Evolutionary conservation across 2,888 invertebrate species (phyloP).

Genomic region (Drosophila sordidapex): DNA sequence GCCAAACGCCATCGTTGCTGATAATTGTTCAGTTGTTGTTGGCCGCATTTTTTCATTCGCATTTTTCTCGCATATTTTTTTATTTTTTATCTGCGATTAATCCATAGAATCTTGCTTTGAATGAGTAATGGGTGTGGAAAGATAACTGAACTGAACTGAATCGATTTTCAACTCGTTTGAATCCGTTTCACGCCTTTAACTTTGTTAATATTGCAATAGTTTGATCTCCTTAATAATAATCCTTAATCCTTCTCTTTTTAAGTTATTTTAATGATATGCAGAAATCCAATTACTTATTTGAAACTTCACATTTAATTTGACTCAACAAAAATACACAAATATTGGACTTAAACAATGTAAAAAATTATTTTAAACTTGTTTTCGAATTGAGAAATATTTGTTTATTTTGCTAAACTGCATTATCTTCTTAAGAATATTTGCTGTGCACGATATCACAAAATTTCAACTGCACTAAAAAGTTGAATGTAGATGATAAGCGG

Average conservation of each 20-base stretch:
- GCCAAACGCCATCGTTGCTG: constrained; percentile 25
- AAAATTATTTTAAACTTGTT: background rate
- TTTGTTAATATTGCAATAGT: background rate
- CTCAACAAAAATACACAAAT: background rate
- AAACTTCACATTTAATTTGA: background rate
- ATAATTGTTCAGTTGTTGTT: background rate
- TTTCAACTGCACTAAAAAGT: background rate
- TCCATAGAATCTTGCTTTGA: background rate
- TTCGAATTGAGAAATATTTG: background rate
- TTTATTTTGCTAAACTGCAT: background rate
- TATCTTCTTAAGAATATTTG: background rate
- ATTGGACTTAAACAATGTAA: background rate
- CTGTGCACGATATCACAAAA: background rate
- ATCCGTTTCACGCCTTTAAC: background rate
- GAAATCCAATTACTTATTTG: background rate
- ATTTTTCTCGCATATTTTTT: constrained; percentile 45
- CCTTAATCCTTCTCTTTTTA: no score
- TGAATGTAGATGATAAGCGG: background rate
- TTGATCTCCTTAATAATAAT: background rate
- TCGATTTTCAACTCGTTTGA: background rate
- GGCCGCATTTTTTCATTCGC: constrained; percentile 17
- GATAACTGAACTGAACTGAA: background rate
- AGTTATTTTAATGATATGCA: no score
- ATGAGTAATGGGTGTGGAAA: background rate
- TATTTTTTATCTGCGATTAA: constrained; percentile 17